Evolutionary conservation across 2,797 vertebrate genomes (phyloP), one percentile per base, ranked within the genome.

Genomic region (Arremon aurantiirostris): DNA sequence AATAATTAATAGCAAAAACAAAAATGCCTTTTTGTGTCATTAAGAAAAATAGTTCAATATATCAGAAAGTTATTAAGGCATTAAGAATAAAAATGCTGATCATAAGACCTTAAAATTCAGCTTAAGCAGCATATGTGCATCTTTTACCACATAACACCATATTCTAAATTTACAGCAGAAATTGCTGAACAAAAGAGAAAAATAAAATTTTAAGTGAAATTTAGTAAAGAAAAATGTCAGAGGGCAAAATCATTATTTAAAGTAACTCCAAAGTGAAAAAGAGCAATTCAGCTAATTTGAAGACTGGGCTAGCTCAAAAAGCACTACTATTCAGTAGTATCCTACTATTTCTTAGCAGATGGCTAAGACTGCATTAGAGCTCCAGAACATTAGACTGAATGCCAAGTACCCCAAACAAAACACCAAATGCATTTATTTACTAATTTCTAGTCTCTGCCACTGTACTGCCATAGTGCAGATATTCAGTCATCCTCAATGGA

Each of bases 361-460:
- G 82, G 91, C 71, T 87, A 92, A 46, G 47, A 17, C 22, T 82
- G 86, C 24, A 14, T 82, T 39, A 88, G 94, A 97, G 93, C 66
- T 96, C 75, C 86, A 87, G 59, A 95, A 95, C 47, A 68, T 42
- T 16, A 72, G 15, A 37, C 82, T 83, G 53, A 86, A 92, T 91
- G 89, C 89, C 94, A 65, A 57, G 60, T 78, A 91, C 84, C 86
- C 71, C 94, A 93, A 94, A 65, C 35, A 78, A 86, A 83, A 49
- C 20, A 82, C 32, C 89, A 94, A 95, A 68, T 95, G 95, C 75
- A 89, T 90, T 77, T 92, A 90, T 96, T 87, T 92, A 63, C 71
- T 94, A n/a, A 86, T 94, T 94, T 96, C 85, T 68, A 94, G 71
- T 61, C 94, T 92, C 95, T 97, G 88, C 77, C 90, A 94, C 78